Base-by-base conservation (phyloP, 35 echinoderm and acorn worm genomes). In the Lytechinus variegatus region DNA sequence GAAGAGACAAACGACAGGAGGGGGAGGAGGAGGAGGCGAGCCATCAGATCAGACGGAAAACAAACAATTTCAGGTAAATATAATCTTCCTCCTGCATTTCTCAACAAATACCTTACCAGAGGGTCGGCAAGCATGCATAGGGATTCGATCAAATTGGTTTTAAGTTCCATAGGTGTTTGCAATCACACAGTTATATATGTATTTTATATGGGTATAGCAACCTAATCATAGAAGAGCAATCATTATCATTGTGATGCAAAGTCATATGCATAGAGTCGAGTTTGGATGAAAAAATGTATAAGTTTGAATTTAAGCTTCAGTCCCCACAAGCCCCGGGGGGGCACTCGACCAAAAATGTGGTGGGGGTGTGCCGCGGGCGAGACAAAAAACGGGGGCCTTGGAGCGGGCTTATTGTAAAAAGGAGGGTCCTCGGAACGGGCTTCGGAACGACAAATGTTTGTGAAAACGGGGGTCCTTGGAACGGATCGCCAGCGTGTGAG, bases 1-100 rank as follows among this genome's bases (percentile, higher is more conserved):
- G 92, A 93, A 93, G 54, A 57, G 55, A 57, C 52, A 10, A 27
- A 33, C n/a, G n/a, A n/a, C 92, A 3, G 54, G 0, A 44, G 33
- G 33, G 33, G 33, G 33, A 44, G 33, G 33, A 44, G 33, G 33
- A 44, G 33, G 33, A 44, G 33, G 13, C 8, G 92, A 54, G 21
- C 27, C 53, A 9, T 55, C 11, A 28, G 92, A 93, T 54, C 92
- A 55, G 54, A 93, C 53, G 24, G 92, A 57, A 27, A 13, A 54
- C 92, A 93, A 93, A 93, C 92, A 93, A 93, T 93, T 93, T 93
- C 52, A 57, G 92, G 92, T 93, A 57, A 93, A 90, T 44, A 54
- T 9, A 90, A 90, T 90, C 52, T 54, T 52, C 8, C n/a, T n/a
- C n/a, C 19, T 79, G 6, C 19, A 79, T 79, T 79, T 79, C 66